These are phyloP conservation scores for Operophtera brumata DNA, from an alignment of 2,888 invertebrate genomes.

Conservation along the genomic window DNA sequence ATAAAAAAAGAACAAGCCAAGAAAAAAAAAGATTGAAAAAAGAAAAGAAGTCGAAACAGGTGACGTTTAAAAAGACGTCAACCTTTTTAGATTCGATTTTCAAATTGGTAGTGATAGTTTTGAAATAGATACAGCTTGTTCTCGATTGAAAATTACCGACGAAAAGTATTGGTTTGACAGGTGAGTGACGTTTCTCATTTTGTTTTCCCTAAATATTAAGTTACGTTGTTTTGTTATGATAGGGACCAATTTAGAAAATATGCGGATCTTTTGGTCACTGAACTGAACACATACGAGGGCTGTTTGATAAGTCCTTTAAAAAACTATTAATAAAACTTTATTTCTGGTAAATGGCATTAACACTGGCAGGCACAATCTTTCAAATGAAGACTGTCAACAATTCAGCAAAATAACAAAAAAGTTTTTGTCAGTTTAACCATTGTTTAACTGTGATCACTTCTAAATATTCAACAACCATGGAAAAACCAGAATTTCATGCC, in stretches of 20 bases:
- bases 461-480: too few relatives aligned
- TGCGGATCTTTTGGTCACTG: too few relatives aligned
- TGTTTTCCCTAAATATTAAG: constrained; percentile 25
- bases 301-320: too few relatives aligned
- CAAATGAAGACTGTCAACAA: too few relatives aligned
- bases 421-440: too few relatives aligned
- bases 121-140: constrained; percentile 55
- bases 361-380: too few relatives aligned
- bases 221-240: constrained; percentile 30
- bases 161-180: constrained; percentile 37
- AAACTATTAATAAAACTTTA: too few relatives aligned
- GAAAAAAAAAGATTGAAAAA: constrained; percentile 20
- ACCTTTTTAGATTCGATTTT: constrained; percentile 42
- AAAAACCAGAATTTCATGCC: too few relatives aligned
- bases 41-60: constrained; percentile 29
- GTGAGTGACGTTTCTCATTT: constrained; percentile 54
- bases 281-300: too few relatives aligned
- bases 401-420: too few relatives aligned
- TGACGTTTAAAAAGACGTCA: constrained; percentile 36
- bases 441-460: too few relatives aligned
- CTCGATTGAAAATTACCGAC: constrained; percentile 34
- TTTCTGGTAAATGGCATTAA: too few relatives aligned
- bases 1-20: constrained; percentile 22
- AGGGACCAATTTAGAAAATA: constrained; percentile 17
- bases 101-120: constrained; percentile 50